phyloP scores from a whole-genome alignment of 2,888 invertebrate species.

The Strigamia crassipes region DNA sequence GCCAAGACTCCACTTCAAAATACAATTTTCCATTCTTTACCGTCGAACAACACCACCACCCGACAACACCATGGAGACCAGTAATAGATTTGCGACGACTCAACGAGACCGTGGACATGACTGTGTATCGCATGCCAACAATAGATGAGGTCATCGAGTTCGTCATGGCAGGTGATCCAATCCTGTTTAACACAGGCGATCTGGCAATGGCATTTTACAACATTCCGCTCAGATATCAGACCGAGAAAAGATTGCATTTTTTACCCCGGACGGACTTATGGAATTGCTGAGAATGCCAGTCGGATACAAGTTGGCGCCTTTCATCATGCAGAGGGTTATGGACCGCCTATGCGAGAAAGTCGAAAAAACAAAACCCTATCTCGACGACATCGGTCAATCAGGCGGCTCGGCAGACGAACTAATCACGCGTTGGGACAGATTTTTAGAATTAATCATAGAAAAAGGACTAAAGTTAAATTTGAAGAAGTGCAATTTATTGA shows the following conservation, averaged over 20 bases:
- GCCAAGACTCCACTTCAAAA: neutral
- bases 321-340: neutral
- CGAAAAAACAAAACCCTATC: neutral
- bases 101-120: neutral
- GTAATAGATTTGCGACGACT: neutral
- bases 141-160: neutral
- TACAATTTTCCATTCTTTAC: neutral
- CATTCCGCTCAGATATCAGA: neutral
- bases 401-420: neutral
- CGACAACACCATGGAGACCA: neutral
- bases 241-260: neutral
- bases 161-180: neutral
- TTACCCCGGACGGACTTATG: neutral
- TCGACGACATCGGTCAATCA: neutral
- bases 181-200: neutral
- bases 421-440: neutral
- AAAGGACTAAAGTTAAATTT: neutral
- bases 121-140: neutral
- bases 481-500: neutral
- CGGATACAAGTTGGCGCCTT: neutral
- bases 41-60: neutral
- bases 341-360: neutral
- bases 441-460: neutral
- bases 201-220: neutral
- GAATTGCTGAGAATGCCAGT: slow-evolving; percentile 10